Evolutionary conservation across 2,113 vertebrate genomes (phyloP).

Genomic region (Struthidea cinerea): DNA sequence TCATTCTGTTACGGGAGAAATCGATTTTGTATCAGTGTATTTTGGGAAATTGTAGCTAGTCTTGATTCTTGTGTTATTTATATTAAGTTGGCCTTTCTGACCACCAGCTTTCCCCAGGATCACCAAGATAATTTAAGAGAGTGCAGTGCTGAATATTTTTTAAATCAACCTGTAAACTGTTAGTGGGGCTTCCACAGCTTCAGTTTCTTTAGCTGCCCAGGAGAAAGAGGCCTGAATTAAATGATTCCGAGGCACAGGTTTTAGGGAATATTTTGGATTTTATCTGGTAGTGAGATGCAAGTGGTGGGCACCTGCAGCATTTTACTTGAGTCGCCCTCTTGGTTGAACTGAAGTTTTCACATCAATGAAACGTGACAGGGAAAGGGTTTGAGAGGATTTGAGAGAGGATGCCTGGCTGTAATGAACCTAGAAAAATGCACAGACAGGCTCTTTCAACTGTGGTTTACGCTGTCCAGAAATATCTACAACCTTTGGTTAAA

Average conservation of each 20-base stretch:
- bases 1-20: neutral
- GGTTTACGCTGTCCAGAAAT: neutral
- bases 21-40: neutral
- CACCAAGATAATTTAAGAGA: neutral
- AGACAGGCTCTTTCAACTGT: neutral
- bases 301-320: no score
- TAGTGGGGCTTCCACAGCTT: neutral
- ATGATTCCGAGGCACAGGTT: neutral
- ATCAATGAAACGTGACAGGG: neutral
- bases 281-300: neutral
- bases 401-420: neutral
- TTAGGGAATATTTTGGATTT: neutral
- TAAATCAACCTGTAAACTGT: neutral
- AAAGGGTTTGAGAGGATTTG: neutral
- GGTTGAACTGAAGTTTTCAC: neutral
- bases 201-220: neutral
- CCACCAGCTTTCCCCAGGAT: neutral
- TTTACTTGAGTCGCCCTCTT: neutral
- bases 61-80: neutral
- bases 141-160: neutral
- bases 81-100: no score
- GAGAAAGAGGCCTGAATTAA: neutral
- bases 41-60: neutral
- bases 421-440: neutral
- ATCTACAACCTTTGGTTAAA: neutral